Percentiles rank a stretch among this genome's conserved stretches.
These are phyloP conservation scores for Drosophila affinis DNA, from an alignment of 2,888 invertebrate genomes.

Conservation along the genomic window DNA sequence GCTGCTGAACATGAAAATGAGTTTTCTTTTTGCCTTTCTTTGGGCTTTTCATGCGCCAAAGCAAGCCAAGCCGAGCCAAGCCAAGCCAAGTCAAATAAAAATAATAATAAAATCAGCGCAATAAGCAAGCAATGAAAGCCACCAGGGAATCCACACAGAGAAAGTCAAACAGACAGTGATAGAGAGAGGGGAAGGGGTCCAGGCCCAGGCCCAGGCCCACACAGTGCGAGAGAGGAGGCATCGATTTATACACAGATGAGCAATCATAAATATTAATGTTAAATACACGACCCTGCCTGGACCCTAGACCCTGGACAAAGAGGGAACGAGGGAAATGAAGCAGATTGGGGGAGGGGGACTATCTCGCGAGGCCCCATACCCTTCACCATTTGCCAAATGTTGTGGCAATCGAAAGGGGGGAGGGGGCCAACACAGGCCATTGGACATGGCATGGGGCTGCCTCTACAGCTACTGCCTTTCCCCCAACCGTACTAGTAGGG, in stretches of 20 bases:
- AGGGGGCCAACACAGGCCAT: constrained; percentile 25
- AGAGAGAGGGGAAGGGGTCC: not conserved
- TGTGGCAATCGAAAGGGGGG: not conserved
- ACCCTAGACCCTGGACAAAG: not conserved
- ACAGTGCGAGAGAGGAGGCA: constrained; percentile 19
- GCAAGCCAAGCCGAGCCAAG: constrained; percentile 37
- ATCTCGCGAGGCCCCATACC: not conserved
- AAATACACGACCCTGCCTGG: constrained; percentile 53
- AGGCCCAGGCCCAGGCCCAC: not conserved
- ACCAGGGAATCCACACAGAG: constrained; percentile 34
- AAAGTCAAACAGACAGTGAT: not conserved
- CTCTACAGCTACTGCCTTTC: constrained; percentile 16
- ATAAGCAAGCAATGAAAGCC: constrained; percentile 72
- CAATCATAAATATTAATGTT: constrained; percentile 78
- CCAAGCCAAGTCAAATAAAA: constrained; percentile 54
- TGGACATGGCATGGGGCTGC: constrained; percentile 37
- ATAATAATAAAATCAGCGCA: constrained; percentile 77
- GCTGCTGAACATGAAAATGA: constrained; percentile 76
- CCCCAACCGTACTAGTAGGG: constrained; percentile 6
- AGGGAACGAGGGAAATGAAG: not conserved
- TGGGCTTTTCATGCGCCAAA: constrained; percentile 52
- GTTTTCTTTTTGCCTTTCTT: constrained; percentile 41
- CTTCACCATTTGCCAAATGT: not conserved
- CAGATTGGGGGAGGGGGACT: not conserved
- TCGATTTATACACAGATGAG: constrained; percentile 64